These are phyloP conservation scores for Drosophila nr. fundita DNA, from an alignment of 2,888 invertebrate species.

Conservation along the genomic window DNA sequence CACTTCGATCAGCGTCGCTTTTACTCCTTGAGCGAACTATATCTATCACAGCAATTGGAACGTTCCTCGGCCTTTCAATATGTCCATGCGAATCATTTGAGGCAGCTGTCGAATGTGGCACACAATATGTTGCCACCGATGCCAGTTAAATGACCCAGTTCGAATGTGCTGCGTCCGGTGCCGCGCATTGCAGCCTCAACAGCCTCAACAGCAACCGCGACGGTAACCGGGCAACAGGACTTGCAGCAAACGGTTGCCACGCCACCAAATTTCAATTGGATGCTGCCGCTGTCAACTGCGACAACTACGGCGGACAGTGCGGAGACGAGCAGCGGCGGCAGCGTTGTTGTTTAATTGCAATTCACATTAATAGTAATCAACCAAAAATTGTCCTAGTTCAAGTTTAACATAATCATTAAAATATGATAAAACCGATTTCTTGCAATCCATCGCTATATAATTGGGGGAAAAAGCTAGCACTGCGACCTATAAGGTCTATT, in stretches of 20 bases:
- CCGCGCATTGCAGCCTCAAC: constrained; percentile 81
- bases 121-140: constrained; percentile 69
- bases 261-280: constrained; percentile 57
- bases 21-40: constrained; percentile 83
- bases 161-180: constrained; percentile 83
- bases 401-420: constrained; percentile 52
- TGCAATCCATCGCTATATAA: neutral
- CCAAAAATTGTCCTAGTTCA: constrained; percentile 56
- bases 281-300: constrained; percentile 39
- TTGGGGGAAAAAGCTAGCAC: too few species aligned
- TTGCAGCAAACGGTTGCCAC: constrained; percentile 32
- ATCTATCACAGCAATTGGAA: constrained; percentile 83
- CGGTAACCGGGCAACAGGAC: constrained; percentile 29
- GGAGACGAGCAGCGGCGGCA: constrained; percentile 17
- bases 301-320: constrained; percentile 3
- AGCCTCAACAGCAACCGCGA: constrained; percentile 17
- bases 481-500: too few species aligned
- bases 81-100: constrained; percentile 82
- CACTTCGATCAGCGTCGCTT: constrained; percentile 82
- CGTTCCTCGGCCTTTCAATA: constrained; percentile 85
- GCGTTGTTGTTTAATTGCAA: constrained; percentile 53
- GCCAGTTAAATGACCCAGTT: constrained; percentile 84
- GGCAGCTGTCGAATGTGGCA: constrained; percentile 73
- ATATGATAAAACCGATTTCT: neutral
- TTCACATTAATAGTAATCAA: constrained; percentile 40